Percentiles rank a stretch among this genome's conserved stretches.
phyloP scores from a whole-genome alignment of 2,888 invertebrate species.

The Lepetodrilus schrolli region DNA sequence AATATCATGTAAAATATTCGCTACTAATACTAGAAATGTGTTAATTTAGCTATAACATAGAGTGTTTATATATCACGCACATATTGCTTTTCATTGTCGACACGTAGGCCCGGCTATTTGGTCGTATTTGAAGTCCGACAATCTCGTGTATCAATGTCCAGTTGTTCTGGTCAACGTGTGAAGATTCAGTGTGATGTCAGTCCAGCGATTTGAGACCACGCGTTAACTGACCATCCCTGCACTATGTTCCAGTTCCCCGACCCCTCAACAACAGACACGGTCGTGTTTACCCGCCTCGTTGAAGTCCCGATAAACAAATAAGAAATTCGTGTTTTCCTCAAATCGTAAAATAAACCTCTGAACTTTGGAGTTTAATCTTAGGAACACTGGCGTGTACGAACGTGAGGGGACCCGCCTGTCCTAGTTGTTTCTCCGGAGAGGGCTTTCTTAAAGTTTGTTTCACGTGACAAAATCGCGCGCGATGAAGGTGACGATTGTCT shows the following conservation, averaged over 20 bases:
- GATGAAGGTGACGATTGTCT: not conserved
- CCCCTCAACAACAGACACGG: not conserved
- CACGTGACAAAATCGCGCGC: not conserved
- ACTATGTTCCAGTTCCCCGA: not conserved
- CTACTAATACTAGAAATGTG: too few species aligned
- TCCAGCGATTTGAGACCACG: not conserved
- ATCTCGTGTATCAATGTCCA: too few species aligned
- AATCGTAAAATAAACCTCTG: slow-evolving; percentile 20
- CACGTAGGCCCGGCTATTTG: too few species aligned
- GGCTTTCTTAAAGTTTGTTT: not conserved
- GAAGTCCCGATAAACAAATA: slow-evolving; percentile 9
- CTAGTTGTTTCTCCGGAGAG: not conserved
- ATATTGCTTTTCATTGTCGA: too few species aligned
- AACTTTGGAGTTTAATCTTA: not conserved
- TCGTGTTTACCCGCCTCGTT: not conserved
- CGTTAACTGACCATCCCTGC: not conserved
- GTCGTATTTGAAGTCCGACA: too few species aligned
- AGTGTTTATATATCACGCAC: too few species aligned
- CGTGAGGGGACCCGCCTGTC: not conserved
- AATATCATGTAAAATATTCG: too few species aligned
- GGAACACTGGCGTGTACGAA: slow-evolving; percentile 9
- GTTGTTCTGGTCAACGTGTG: too few species aligned
- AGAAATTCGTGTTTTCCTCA: slow-evolving; percentile 18
- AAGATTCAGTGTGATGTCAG: too few species aligned
- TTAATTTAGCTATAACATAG: too few species aligned